A percentile compares a stretch with the other conserved stretches of the same genome.
These are phyloP conservation scores for Drosophila siamana DNA, from an alignment of 2,888 invertebrate species.

Conservation along the genomic window DNA sequence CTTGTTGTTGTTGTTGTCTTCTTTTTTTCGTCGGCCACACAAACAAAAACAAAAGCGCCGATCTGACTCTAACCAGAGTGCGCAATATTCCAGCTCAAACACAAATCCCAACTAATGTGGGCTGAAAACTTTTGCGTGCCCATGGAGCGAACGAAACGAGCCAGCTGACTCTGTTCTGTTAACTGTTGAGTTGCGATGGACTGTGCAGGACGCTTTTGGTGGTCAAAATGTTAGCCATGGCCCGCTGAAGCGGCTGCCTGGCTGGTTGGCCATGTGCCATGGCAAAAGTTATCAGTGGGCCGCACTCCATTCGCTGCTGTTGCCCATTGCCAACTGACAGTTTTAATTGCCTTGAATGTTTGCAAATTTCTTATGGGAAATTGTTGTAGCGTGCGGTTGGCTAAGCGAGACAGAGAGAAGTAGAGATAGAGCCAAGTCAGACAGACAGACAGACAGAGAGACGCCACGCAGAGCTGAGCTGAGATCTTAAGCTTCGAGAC, in stretches of 20 bases:
- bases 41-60: conserved; percentile 59
- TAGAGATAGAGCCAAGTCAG: too few relatives aligned
- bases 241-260: conserved; percentile 53
- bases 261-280: conserved; percentile 65
- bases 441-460: too few relatives aligned
- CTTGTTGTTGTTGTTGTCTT: conserved; percentile 11
- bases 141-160: conserved; percentile 45
- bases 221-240: conserved; percentile 72
- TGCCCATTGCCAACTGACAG: conserved; percentile 62
- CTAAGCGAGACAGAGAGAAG: too few relatives aligned
- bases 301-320: conserved; percentile 32
- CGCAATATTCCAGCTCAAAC: conserved; percentile 75
- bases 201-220: conserved; percentile 48
- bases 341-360: conserved; percentile 80
- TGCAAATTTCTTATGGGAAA: conserved; percentile 75
- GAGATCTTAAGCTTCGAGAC: conserved; percentile 65
- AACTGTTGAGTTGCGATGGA: conserved; percentile 72
- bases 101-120: conserved; percentile 79
- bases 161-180: conserved; percentile 76
- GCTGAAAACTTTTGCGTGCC: conserved; percentile 72
- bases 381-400: conserved; percentile 74
- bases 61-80: conserved; percentile 65
- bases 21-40: conserved; percentile 42
- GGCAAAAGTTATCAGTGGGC: conserved; percentile 70
- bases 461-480: conserved; percentile 15